Base-by-base conservation (phyloP, 2,888 invertebrate genomes). In the Troides aeacus region DNA sequence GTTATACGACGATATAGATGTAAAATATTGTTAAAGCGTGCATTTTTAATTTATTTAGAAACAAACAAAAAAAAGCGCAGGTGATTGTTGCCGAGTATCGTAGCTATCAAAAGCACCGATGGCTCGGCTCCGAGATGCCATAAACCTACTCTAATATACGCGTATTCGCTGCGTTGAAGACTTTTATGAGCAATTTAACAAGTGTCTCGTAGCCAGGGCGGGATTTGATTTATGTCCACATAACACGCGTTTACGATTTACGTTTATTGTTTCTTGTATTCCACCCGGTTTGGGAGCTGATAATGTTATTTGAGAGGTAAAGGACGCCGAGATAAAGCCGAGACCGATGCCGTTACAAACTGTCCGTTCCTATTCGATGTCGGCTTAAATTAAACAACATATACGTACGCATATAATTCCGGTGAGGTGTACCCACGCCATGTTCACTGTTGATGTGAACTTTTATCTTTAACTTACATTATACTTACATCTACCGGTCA, bases 131-230 rank as follows among this genome's bases (percentile, higher is more conserved):
- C 78, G 76, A 76, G 74, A 72, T 76, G 79, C 82, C 76, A 84
- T 88, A 89, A 90, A 89, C 79, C 79, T 77, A 79, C 80, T 79
- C 79, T 87, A 85, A 90, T 86, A 89, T 90, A 90, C 85, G 88
- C 85, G 80, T 81, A 81, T 81, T 80, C 82, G 83, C 81, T 82
- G 84, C 82, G 81, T 83, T 82, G 79, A 82, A 80, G 90, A 89
- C 89, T 86, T 91, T 91, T 91, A 91, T 89, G 87, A 85, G 84
- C 84, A 87, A 87, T 88, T 85, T 87, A 89, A 89, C 88, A 89
- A 89, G 89, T 88, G 88, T 88, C 88, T 83, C 82, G 84, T 80
- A 84, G 81, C 81, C 81, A 78, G 82, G 78, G 78, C 77, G 77
- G 77, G 74, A 77, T 85, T 87, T 91, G 89, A 91, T 90, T 90